Conservation (phyloP, 35 echinoderm and acorn worm genomes). For the Apostichopus japonicus region DNA sequence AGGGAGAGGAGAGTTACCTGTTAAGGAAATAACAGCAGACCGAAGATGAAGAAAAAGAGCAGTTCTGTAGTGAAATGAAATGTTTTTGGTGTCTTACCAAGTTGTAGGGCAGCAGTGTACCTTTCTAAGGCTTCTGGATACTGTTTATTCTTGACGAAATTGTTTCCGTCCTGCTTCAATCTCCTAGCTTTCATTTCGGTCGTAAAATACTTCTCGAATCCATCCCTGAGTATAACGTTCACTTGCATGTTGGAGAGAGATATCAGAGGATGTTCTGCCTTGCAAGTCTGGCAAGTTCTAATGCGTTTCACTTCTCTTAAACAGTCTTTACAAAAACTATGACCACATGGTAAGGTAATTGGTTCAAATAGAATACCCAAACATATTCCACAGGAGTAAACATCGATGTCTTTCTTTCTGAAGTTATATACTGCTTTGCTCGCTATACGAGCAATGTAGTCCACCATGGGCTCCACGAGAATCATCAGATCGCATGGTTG, state of each 20-base stretch:
- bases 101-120: conserved; percentile 55
- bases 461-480: conserved; percentile 64
- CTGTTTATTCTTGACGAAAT: conserved; percentile 45
- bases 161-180: conserved; percentile 60
- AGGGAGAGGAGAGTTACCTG: no score
- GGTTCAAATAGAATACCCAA: conserved; percentile 68
- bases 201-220: conserved; percentile 68
- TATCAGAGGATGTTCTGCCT: conserved; percentile 3
- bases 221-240: conserved; percentile 49
- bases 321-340: conserved; percentile 70
- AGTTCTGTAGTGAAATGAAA: no score
- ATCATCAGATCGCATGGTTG: conserved; percentile 22
- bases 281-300: conserved; percentile 64
- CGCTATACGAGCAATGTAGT: conserved; percentile 29
- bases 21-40: no score
- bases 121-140: conserved; percentile 53
- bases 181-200: conserved; percentile 55
- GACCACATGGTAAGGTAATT: conserved; percentile 63
- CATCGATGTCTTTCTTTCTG: background rate
- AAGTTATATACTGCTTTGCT: conserved; percentile 14
- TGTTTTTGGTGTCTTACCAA: conserved; percentile 52
- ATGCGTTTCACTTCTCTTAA: background rate
- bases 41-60: no score
- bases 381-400: conserved; percentile 59
- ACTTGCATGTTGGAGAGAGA: background rate